Evolutionary conservation across 2,113 vertebrate species (phyloP).

Genomic region (Peromyscus maniculatus): DNA sequence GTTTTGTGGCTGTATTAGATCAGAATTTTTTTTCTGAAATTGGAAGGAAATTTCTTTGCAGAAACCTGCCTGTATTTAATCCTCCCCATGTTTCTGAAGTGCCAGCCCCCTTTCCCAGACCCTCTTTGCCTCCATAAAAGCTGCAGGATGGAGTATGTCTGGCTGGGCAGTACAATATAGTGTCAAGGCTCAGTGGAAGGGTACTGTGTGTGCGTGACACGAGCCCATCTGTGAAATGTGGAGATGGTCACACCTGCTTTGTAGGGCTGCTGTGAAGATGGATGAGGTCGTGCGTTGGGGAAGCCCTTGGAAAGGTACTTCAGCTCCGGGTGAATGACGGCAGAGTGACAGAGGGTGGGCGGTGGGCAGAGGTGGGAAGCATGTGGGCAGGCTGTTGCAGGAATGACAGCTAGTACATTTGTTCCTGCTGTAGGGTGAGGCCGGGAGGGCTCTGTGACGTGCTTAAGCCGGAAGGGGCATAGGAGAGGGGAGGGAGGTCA

Average conservation of each 20-base stretch:
- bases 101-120: background rate
- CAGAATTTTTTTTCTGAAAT: background rate
- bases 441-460: background rate
- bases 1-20: background rate
- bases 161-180: background rate
- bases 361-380: background rate
- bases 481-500: background rate
- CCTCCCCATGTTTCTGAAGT: background rate
- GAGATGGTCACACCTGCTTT: background rate
- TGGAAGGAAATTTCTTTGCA: background rate
- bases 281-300: background rate
- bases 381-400: background rate
- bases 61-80: background rate
- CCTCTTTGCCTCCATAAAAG: background rate
- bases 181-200: background rate
- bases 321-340: rapidly evolving
- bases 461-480: rapidly evolving
- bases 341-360: background rate
- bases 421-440: background rate
- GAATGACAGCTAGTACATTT: background rate
- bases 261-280: background rate
- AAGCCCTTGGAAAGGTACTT: background rate
- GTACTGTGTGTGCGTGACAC: background rate
- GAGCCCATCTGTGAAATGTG: background rate
- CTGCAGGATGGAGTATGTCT: background rate